Evolutionary conservation across 2,113 vertebrate species (phyloP), one percentile per base, ranked within the genome.

Genomic region (Pantherophis guttatus): DNA sequence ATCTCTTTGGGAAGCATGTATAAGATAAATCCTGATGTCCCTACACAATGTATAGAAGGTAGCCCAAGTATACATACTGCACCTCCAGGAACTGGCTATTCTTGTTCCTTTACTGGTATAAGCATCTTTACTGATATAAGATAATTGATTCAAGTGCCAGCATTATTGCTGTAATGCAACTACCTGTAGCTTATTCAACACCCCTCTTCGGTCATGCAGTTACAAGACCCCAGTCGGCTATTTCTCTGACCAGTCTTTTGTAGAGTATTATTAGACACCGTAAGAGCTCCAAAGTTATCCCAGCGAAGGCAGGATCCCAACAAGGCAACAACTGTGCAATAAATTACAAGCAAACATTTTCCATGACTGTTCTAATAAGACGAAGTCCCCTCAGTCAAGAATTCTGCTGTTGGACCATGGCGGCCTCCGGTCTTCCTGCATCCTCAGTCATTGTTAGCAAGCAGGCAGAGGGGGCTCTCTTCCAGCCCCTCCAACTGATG

Each of bases 391-490:
- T 58, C 33, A 21, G 59, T 39, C 15, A n/a, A 86, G 55, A 44
- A 39, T 94, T 58, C 26, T 86, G 87, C n/a, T 55, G 86, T 33
- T 48, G 55, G 57, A 90, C 55, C n/a, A 7, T 4, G 1, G 9
- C 12, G 48, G 29, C 2, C 17, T 23, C 57, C 2, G 9, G 8
- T 91, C 88, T 19, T 90, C 94, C 92, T 26, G 48, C 95, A 53
- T 96, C 97, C 97, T 98, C 98, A 94, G 75, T 94, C 97, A 88
- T 96, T 97, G 15, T 98, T 97, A 19, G 98, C 98, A 26, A 97
- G 97, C 95, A 98, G 95, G 91, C 93, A 94, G 39, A 92, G 91
- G 91, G 95, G 88, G 97, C 97, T 44, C 39, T 86, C 57, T 5
- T 98, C 97, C 17, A 97, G 97, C 6, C 94, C 95, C 58, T 92